Percentiles rank a stretch among this genome's conserved stretches.
phyloP scores from a whole-genome alignment of 2,888 invertebrate genomes.

The Pteria penguin region DNA sequence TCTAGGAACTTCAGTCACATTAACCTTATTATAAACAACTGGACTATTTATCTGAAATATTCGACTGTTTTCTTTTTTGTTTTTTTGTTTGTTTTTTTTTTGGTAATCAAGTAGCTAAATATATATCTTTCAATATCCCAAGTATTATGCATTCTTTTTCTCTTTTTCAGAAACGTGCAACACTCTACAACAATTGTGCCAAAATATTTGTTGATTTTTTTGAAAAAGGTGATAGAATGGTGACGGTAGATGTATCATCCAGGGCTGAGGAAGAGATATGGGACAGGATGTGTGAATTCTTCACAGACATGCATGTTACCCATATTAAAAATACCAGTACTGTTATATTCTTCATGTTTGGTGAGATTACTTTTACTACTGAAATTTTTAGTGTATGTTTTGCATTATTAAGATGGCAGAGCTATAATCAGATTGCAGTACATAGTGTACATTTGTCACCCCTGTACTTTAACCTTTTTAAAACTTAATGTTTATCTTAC shows the following conservation, averaged over 20 bases:
- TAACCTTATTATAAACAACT: no score
- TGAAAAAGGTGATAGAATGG: conserved; percentile 64
- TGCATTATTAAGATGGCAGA: not conserved
- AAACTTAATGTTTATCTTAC: no score
- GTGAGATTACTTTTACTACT: conserved; percentile 61
- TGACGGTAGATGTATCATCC: conserved; percentile 74
- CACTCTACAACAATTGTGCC: conserved; percentile 71
- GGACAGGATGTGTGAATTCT: conserved; percentile 71
- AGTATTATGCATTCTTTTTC: no score
- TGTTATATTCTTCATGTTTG: conserved; percentile 75
- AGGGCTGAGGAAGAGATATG: conserved; percentile 72
- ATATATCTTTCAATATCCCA: no score
- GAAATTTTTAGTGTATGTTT: not conserved
- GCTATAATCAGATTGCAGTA: no score
- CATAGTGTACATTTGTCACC: no score
- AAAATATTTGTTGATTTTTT: conserved; percentile 74
- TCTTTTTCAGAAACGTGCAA: conserved; percentile 76
- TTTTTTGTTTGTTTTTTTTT: no score
- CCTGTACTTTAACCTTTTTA: no score
- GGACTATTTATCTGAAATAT: no score
- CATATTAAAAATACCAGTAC: conserved; percentile 68
- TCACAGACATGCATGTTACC: conserved; percentile 65
- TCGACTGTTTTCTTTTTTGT: no score
- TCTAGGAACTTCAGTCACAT: no score
- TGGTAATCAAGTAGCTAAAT: no score